phyloP scores from a whole-genome alignment of 2,888 invertebrate genomes.

The Dryadula phaetusa region DNA sequence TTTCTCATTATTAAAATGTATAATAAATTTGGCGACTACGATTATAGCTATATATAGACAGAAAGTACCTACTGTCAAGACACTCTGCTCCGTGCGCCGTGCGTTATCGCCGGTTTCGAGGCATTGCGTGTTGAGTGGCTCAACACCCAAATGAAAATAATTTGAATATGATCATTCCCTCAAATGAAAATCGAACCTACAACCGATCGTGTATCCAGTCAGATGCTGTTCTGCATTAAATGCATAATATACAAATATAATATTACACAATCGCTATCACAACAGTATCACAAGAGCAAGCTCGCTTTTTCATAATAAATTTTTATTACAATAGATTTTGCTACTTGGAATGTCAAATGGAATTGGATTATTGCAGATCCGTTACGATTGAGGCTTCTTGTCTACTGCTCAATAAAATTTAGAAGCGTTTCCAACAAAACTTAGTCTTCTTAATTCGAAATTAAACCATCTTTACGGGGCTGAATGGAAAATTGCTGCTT shows the following conservation, averaged over 20 bases:
- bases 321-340: conserved; percentile 65
- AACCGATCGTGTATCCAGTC: too few species aligned
- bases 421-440: conserved; percentile 51
- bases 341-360: conserved; percentile 64
- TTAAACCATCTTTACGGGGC: conserved; percentile 27
- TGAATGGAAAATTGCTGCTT: conserved; percentile 24
- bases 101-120: too few species aligned
- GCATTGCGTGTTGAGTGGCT: too few species aligned
- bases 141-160: too few species aligned
- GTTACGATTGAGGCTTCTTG: conserved; percentile 66
- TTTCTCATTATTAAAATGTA: neutral
- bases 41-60: too few species aligned
- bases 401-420: conserved; percentile 63
- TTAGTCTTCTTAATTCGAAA: conserved; percentile 29
- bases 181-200: too few species aligned
- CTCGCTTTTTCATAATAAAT: conserved; percentile 61
- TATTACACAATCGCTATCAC: neutral
- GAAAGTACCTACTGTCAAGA: too few species aligned
- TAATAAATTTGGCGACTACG: too few species aligned
- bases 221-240: too few species aligned
- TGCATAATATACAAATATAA: too few species aligned
- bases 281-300: conserved; percentile 7
- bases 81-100: too few species aligned
- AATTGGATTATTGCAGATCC: conserved; percentile 75
- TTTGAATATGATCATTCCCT: too few species aligned